These are phyloP conservation scores for Desmodus rotundus DNA, from an alignment of 2,113 vertebrate species.

Conservation along the genomic window DNA sequence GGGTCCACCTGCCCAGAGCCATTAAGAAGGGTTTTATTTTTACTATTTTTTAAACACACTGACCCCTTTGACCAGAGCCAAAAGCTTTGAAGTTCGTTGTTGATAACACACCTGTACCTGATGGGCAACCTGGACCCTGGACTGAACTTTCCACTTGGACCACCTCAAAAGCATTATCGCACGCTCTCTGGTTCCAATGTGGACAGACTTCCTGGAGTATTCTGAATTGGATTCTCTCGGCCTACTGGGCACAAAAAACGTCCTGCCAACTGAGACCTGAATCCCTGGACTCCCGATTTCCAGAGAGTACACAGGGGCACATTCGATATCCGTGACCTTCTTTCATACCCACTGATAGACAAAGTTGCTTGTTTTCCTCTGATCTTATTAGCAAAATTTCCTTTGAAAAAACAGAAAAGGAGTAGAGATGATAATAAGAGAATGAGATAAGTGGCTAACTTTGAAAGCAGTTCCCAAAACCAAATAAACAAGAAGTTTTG, in stretches of 20 bases:
- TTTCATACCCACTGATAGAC: constrained; percentile 56
- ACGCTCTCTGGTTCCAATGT: constrained; percentile 47
- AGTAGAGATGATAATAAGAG: constrained; percentile 54
- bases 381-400: constrained; percentile 56
- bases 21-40: constrained; percentile 42
- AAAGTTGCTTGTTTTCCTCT: constrained; percentile 52
- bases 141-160: constrained; percentile 61
- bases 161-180: constrained; percentile 59
- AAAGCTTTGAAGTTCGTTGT: constrained; percentile 53
- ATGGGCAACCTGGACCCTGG: constrained; percentile 54
- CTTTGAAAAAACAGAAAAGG: constrained; percentile 27
- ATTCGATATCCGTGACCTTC: constrained; percentile 43
- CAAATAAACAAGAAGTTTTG: constrained; percentile 41
- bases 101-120: constrained; percentile 57
- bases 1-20: background rate
- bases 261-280: constrained; percentile 54
- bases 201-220: constrained; percentile 43
- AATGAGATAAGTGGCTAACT: constrained; percentile 43
- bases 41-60: constrained; percentile 25
- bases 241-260: constrained; percentile 34
- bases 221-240: constrained; percentile 53
- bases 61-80: constrained; percentile 47
- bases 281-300: constrained; percentile 44
- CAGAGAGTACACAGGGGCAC: background rate
- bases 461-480: constrained; percentile 44